These are phyloP conservation scores for Hippocampus guttulatus DNA, from an alignment of 2,113 vertebrate species.

Conservation along the genomic window DNA sequence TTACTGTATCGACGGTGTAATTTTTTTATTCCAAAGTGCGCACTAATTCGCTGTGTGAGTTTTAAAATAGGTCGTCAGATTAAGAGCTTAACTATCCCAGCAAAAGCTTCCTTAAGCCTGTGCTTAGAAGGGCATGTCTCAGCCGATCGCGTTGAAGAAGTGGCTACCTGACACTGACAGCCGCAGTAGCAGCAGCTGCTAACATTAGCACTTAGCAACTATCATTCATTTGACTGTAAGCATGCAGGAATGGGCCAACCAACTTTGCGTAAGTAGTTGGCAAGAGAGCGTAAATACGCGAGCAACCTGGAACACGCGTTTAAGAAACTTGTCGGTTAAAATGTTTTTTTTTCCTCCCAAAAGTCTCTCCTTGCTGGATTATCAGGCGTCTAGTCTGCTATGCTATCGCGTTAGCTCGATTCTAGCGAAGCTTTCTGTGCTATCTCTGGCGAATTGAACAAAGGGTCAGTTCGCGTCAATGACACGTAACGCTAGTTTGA, in stretches of 20 bases:
- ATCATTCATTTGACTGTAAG: constrained; percentile 50
- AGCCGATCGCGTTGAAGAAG: constrained; percentile 38
- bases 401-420: constrained; percentile 34
- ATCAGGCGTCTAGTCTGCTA: constrained; percentile 8
- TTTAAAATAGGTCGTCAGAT: constrained; percentile 55
- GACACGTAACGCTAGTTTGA: not conserved
- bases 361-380: not conserved
- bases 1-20: constrained; percentile 20
- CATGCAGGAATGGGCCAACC: constrained; percentile 76
- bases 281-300: not conserved
- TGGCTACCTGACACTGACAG: constrained; percentile 53
- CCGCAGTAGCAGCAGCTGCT: not conserved
- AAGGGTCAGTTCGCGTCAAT: not conserved
- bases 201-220: constrained; percentile 47
- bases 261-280: constrained; percentile 71
- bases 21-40: constrained; percentile 48
- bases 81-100: constrained; percentile 68
- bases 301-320: not conserved
- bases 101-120: constrained; percentile 56
- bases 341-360: not conserved
- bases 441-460: not conserved
- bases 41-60: constrained; percentile 37
- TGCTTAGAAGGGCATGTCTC: constrained; percentile 69
- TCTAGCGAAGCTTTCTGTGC: constrained; percentile 28
- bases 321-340: not conserved